Evolutionary conservation across 2,797 vertebrate species (phyloP).

Genomic region (Cetoscarus ocellatus): DNA sequence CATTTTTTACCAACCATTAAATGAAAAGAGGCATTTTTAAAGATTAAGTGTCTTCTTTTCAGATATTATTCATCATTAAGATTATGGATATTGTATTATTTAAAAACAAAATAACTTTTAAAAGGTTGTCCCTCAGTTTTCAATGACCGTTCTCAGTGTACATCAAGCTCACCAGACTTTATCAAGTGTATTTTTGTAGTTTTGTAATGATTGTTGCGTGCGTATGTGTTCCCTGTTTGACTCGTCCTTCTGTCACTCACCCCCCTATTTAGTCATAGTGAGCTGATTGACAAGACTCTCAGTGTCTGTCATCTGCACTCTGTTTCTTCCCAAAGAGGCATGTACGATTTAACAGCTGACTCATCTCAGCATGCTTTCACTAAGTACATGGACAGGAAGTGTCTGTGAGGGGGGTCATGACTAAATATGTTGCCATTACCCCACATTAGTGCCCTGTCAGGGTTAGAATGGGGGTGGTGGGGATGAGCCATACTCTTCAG

Average conservation of each 20-base stretch:
- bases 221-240: neutral
- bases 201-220: no score
- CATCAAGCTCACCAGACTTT: no score
- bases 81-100: no score
- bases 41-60: no score
- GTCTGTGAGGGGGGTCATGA: constrained; percentile 5
- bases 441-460: constrained; percentile 15
- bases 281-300: constrained; percentile 15
- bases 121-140: no score
- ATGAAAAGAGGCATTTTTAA: no score
- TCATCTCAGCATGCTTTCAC: constrained; percentile 38
- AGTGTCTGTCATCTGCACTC: constrained; percentile 2
- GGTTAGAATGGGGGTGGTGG: neutral
- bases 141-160: no score
- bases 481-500: neutral
- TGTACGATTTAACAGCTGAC: constrained; percentile 26
- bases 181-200: no score
- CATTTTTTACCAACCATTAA: no score
- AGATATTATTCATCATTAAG: no score
- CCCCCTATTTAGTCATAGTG: constrained; percentile 1
- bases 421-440: constrained; percentile 29
- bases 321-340: constrained; percentile 20
- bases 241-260: neutral
- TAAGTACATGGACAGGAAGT: constrained; percentile 18
- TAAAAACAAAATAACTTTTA: no score